Conservation (phyloP, 2,888 invertebrate species). For the Chrysolina haemoptera region DNA sequence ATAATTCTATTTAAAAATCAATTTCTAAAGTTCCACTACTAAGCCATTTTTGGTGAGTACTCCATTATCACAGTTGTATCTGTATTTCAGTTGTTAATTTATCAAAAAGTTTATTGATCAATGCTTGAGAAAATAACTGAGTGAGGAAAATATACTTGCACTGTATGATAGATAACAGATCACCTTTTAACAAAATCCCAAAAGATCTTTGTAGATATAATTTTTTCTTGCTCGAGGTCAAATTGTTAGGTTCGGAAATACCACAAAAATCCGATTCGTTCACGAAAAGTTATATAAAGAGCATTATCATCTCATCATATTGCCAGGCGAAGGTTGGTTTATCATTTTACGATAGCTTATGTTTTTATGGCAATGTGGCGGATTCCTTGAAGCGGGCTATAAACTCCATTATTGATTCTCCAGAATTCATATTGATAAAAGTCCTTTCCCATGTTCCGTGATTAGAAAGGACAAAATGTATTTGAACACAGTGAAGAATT, state of each 20-base stretch:
- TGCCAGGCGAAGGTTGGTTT: neutral
- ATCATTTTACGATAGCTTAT: slow-evolving; percentile 26
- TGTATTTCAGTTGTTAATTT: too few relatives aligned
- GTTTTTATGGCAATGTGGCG: neutral
- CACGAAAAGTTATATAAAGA: slow-evolving; percentile 9
- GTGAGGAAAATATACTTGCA: too few relatives aligned
- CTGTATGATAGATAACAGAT: too few relatives aligned
- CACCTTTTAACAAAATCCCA: neutral
- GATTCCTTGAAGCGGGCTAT: neutral
- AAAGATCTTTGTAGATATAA: neutral
- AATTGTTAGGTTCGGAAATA: slow-evolving; percentile 8
- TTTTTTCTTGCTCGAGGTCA: neutral
- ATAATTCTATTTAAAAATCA: too few relatives aligned
- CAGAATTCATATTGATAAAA: neutral
- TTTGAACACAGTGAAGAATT: too few relatives aligned
- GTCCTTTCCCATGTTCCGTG: neutral
- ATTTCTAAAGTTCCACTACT: too few relatives aligned
- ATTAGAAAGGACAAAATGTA: too few relatives aligned
- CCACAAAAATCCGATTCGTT: slow-evolving; percentile 11
- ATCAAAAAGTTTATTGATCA: too few relatives aligned
- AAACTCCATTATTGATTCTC: neutral
- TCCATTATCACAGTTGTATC: too few relatives aligned
- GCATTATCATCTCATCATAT: slow-evolving; percentile 1
- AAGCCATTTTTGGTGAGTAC: too few relatives aligned
- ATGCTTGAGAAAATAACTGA: too few relatives aligned